Evolutionary conservation across 1,140 invertebrate species (phyloP), one percentile per base, ranked within the genome.

Genomic region (Atta cephalotes): DNA sequence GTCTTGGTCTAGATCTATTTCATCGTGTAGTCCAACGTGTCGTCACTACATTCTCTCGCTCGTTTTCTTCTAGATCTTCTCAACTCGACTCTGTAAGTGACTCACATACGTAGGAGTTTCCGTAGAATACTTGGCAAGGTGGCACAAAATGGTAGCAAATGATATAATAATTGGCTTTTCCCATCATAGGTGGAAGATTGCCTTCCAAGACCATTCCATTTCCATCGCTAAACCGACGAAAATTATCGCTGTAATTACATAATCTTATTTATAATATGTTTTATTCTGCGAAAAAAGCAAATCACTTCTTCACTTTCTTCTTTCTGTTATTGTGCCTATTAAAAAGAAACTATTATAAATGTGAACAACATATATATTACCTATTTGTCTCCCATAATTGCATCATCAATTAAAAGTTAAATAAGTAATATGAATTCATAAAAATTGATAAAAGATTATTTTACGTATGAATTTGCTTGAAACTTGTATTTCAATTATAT

Each of bases 1-100:
- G 88, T 77, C 87, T 87, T 45, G 87, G 89, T 91, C 90, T 87
- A 81, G 89, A 74, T 91, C 87, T 89, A 88, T 88, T 82, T 56
- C 78, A 39, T 45, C 28, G 56, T 58, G 35, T 56, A 25, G 39
- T 76, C 71, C 51, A 39, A 25, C 77, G 53, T 86, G 77, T 71
- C 56, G 16, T 28, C 56, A 53, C 56, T 68, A 28, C 51, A 56
- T 85, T 89, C 85, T 58, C 49, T 51, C n/a, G 4, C 21, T 12
- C 49, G 18, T 53, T 31, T 31, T 53, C 71, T 71, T 87, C 77
- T 62, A 49, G 28, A 31, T 65, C 62, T 62, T 35, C 9, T 45
- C 31, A 85, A 72, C 82, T 87, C 88, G 84, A 87, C 84, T 71
- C 72, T 81, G 76, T 80, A 78, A 68, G 60, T 84, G 87, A 66